Base-by-base conservation (phyloP, 2,888 invertebrate genomes). In the Tetragnatha montana region DNA sequence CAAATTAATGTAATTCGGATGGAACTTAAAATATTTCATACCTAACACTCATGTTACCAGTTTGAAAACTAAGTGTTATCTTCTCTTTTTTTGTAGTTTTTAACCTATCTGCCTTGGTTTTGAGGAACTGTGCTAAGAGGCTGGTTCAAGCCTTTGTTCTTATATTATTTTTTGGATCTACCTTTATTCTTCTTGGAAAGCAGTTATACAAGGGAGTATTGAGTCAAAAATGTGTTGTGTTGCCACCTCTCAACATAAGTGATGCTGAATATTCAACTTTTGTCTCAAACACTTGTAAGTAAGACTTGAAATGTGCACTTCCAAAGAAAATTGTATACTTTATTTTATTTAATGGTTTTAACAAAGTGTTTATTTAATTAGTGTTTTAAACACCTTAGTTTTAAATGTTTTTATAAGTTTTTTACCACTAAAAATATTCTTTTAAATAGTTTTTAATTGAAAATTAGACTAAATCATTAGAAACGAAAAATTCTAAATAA, bases 231-330 rank as follows among this genome's bases (percentile, higher is more conserved):
- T 90, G 90, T 82, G 90, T 87, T 22, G 74, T 74, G n/a, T 69
- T 83, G 17, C 90, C 90, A 68, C 90, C 91, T 50, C 47, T 68
- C 12, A 91, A 91, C 49, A 81, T 91, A 68, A 89, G 89, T 75
- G 51, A 89, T 76, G 81, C 60, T 12, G 91, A 91, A 76, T 91
- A 87, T 87, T 51, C 90, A 19, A 14, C 69, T 49, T 90, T 90
- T 87, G 69, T 90, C 22, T 74, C 69, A 22, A 90, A 90, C 74
- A 87, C 90, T 74, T 82, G 90, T 90, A 81, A 87, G 82, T 82
- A 22, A 51, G 17, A 47, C 14, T 49, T 68, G 21, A 17, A 69
- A 47, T 76, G 19, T 12, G 35, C 35, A 35, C 4, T 35, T 76
- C 4, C 35, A 35, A 35, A 35, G 35, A 35, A 35, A 35, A 35